Conservation (phyloP, 2,113 vertebrate species). For the Phaethornis superciliosus region DNA sequence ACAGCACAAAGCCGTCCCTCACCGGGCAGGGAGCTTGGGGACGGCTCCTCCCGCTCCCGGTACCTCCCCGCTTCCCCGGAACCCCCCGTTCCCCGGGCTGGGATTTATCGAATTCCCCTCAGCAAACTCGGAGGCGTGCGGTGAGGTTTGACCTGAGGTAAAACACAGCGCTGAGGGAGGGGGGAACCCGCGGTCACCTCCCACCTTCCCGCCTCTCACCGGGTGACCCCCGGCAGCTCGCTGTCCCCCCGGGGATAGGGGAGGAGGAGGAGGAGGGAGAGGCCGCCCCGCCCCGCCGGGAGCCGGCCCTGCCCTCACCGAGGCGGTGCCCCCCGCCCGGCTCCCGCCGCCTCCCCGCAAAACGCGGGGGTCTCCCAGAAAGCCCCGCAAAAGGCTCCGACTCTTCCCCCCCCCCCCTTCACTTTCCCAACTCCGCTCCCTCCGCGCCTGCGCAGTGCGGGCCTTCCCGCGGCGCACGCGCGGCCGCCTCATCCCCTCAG, state of each 20-base stretch:
- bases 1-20: neutral
- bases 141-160: neutral
- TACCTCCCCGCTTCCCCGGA: neutral
- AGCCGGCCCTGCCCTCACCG: neutral
- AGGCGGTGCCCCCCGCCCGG: neutral
- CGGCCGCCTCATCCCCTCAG: neutral
- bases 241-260: neutral
- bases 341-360: neutral
- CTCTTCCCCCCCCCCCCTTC: neutral
- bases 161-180: neutral
- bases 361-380: neutral
- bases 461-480: neutral
- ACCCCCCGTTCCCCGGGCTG: neutral
- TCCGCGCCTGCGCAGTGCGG: constrained; percentile 2
- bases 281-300: neutral
- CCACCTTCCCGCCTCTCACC: neutral
- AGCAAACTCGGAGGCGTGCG: no score
- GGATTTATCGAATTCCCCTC: neutral
- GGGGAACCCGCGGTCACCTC: neutral
- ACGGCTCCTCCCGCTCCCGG: neutral
- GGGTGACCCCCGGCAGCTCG: neutral
- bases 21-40: neutral
- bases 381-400: neutral
- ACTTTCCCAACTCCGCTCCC: neutral
- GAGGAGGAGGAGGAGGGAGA: neutral